Conservation (phyloP, 2,113 vertebrate species). For the Rhea pennata region DNA sequence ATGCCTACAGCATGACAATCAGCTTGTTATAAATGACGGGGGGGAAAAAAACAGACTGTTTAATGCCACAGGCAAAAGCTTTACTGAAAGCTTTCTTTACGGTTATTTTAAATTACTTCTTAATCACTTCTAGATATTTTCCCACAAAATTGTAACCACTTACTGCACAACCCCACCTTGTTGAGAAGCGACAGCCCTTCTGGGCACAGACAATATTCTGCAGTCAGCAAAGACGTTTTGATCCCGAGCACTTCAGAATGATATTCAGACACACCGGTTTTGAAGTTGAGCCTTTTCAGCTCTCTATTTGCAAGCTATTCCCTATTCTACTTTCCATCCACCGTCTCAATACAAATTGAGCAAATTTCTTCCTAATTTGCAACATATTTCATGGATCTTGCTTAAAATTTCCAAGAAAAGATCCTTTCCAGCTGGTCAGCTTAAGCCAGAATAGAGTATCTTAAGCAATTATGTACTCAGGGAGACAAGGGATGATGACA, state of each 20-base stretch:
- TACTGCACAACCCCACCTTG: not conserved
- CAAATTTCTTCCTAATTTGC: not conserved
- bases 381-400: not conserved
- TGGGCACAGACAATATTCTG: not conserved
- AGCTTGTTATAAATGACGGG: not conserved
- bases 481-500: not conserved
- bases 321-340: not conserved
- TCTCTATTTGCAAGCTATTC: not conserved
- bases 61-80: not conserved
- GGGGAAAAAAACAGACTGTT: not conserved
- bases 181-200: not conserved
- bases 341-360: not conserved
- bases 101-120: constrained; percentile 43
- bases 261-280: not conserved
- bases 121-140: constrained; percentile 15
- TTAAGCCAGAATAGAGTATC: not conserved
- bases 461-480: not conserved
- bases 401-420: not conserved
- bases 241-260: not conserved
- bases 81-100: not conserved
- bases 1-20: not conserved
- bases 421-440: not conserved
- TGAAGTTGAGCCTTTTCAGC: not conserved
- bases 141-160: not conserved
- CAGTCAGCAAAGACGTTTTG: not conserved